Percentiles rank a stretch among this genome's conserved stretches.
Conservation (phyloP, 2,113 vertebrate genomes). For the Callionymus lyra region DNA sequence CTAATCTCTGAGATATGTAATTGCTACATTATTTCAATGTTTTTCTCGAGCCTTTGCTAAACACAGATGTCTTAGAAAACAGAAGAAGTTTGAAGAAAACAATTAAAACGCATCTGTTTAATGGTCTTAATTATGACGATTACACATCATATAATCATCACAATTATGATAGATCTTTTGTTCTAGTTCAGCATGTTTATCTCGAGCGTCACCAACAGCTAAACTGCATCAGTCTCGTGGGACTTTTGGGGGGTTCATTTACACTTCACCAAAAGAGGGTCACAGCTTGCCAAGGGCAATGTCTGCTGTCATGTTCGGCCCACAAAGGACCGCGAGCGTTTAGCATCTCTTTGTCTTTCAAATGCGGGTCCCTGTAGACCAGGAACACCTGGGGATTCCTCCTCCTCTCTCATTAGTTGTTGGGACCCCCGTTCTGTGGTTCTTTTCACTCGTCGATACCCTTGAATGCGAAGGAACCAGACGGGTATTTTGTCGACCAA, state of each 20-base stretch:
- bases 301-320: constrained; percentile 8
- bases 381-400: constrained; percentile 4
- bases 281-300: constrained; percentile 34
- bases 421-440: constrained; percentile 2
- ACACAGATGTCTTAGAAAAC: no score
- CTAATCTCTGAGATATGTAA: no score
- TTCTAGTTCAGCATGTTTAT: constrained; percentile 3
- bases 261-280: constrained; percentile 24
- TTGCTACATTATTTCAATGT: no score
- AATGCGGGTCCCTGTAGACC: constrained; percentile 26
- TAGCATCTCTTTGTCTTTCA: constrained; percentile 46
- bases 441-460: not conserved
- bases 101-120: no score
- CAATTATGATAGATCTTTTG: constrained; percentile 2
- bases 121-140: not conserved
- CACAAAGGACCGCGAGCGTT: constrained; percentile 30
- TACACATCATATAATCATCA: constrained; percentile 8
- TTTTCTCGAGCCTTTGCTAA: no score
- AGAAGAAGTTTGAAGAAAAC: no score
- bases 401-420: constrained; percentile 36
- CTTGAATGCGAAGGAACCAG: no score
- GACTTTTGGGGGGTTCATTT: constrained; percentile 18
- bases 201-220: not conserved
- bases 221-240: not conserved
- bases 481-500: no score